A percentile compares a stretch with the other conserved stretches of the same genome.
Evolutionary conservation across 92 coral and sea anemone species (phyloP).

Genomic region (Umimayanthus kanabou): DNA sequence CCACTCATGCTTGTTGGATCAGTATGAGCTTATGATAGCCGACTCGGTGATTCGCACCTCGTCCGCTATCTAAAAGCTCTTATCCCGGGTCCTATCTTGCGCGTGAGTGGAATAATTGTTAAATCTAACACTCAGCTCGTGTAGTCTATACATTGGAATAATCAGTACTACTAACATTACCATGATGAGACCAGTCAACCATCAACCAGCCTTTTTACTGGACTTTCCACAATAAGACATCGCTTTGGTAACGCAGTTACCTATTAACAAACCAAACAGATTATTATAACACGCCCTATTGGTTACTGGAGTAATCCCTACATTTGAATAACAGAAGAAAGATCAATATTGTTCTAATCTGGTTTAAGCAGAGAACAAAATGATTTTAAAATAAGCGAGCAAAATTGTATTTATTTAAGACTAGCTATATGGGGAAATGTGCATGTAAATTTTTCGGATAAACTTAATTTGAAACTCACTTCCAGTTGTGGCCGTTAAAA

Average conservation of each 20-base stretch:
- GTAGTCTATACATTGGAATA: no score
- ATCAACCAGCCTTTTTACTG: neutral
- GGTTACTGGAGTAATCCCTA: neutral
- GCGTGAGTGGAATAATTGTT: no score
- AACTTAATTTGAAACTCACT: neutral
- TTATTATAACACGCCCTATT: neutral
- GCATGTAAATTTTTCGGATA: neutral
- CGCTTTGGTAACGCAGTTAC: neutral
- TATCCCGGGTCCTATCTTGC: no score
- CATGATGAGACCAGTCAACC: no score
- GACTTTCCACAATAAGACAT: neutral
- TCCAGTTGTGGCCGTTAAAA: neutral
- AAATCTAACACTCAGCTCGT: no score
- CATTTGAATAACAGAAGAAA: constrained; percentile 29
- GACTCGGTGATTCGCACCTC: no score
- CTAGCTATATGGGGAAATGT: neutral
- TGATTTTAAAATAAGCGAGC: no score
- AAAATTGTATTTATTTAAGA: no score
- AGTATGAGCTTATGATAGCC: no score
- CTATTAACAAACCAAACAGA: neutral
- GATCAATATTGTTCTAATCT: neutral
- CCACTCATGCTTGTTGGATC: no score
- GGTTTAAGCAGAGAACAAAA: neutral
- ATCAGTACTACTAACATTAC: no score
- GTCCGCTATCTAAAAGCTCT: no score